A percentile compares a stretch with the other conserved stretches of the same genome.
phyloP scores from a whole-genome alignment of 2,797 vertebrate genomes.

The Siniperca undulata region DNA sequence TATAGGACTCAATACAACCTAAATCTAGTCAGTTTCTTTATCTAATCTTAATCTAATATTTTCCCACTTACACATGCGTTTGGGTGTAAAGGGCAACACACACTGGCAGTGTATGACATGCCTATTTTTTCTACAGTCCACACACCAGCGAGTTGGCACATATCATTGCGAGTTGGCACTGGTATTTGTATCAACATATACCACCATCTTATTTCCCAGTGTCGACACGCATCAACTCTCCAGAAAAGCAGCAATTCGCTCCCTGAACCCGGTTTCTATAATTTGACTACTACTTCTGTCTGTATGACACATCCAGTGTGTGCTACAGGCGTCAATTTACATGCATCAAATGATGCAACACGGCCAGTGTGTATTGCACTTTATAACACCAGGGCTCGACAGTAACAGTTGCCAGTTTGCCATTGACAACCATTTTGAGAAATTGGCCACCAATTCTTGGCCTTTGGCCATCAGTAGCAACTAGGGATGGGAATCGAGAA shows the following conservation, averaged over 20 bases:
- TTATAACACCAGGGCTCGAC: neutral
- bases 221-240: neutral
- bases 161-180: neutral
- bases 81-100: neutral
- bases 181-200: neutral
- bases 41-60: neutral
- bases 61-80: neutral
- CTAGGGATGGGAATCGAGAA: too few species aligned
- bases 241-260: neutral
- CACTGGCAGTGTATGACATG: neutral
- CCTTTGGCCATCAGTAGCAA: too few species aligned
- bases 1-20: neutral
- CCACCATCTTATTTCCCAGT: constrained; percentile 2
- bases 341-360: neutral
- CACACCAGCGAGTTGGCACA: neutral
- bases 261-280: neutral
- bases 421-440: too few species aligned
- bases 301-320: neutral
- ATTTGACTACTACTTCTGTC: neutral
- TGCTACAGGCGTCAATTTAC: neutral
- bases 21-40: neutral
- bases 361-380: neutral
- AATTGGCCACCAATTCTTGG: too few species aligned
- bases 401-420: too few species aligned
- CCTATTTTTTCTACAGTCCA: neutral